These are phyloP conservation scores for Sycophaga agraensis DNA, from an alignment of 1,140 invertebrate species.

Conservation along the genomic window DNA sequence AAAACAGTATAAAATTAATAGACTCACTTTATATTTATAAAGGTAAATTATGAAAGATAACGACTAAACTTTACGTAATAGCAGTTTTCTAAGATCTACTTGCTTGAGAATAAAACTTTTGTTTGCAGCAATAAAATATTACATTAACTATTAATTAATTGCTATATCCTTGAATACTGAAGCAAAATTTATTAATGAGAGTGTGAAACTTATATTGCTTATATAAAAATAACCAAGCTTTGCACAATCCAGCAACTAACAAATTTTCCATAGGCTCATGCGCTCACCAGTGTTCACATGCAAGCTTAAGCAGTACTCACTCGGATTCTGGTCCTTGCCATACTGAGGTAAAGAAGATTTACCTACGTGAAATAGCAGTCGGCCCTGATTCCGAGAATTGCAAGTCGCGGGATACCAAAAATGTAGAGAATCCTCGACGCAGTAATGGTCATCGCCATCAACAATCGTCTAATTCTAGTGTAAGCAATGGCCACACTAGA, in stretches of 20 bases:
- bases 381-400: constrained; percentile 46
- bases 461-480: neutral
- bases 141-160: too few relatives aligned
- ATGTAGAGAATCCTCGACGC: neutral
- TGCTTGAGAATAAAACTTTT: too few relatives aligned
- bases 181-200: too few relatives aligned
- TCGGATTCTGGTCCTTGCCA: constrained; percentile 31
- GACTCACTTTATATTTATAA: too few relatives aligned
- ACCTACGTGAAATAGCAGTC: constrained; percentile 52
- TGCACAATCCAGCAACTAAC: neutral
- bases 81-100: too few relatives aligned
- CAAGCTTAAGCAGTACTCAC: constrained; percentile 11
- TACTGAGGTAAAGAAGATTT: constrained; percentile 49
- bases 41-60: too few relatives aligned
- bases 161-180: too few relatives aligned
- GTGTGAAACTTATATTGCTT: too few relatives aligned
- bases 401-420: neutral
- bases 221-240: too few relatives aligned
- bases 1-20: too few relatives aligned
- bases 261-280: constrained; percentile 17
- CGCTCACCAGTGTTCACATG: constrained; percentile 10
- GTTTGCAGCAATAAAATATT: too few relatives aligned
- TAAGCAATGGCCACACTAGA: neutral
- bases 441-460: neutral
- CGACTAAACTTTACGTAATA: too few relatives aligned